Evolutionary conservation across 1,140 invertebrate genomes (phyloP), one percentile per base, ranked within the genome.

Genomic region (Oscheius sp.): DNA sequence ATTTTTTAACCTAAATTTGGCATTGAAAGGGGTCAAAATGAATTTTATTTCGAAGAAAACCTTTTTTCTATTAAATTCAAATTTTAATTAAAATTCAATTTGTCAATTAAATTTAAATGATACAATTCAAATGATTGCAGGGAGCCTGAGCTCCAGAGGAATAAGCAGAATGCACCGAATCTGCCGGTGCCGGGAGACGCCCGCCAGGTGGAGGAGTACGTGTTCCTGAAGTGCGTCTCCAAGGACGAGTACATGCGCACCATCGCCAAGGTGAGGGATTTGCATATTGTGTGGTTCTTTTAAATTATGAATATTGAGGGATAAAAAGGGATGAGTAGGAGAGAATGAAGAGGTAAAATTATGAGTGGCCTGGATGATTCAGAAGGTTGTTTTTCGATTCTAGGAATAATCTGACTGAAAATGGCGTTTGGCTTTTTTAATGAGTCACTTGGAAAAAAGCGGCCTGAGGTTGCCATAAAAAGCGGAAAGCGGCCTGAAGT

Each of bases 171-270:
- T 63, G 82, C 82, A 13, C 82, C 82, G 18, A 83, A 84, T 68
- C 63, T 83, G 2, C 81, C 80, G 13, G 82, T 83, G 1, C 82
- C 81, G 15, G 82, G 82, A 1, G 82, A 83, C 74, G 82, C 82
- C 3, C 26, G 82, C 36, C 82, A 74, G 42, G 82, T 83, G 15
- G 82, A 83, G 64, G 82, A 83, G 29, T 83, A 83, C 59, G 82
- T 83, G 3, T 83, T 83, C 70, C 81, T 84, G 62, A 83, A 83
- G 49, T 83, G 82, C 66, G 64, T 73, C 18, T 78, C 79, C 65
- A 83, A 83, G 55, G 82, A 84, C 62, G 82, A 83, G 64, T 83
- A 83, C 61, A 84, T 83, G 82, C 35, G 81, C 15, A 83, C 82
- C 2, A 83, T 83, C 64, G 82, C 82, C 4, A 83, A 83, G 65